Evolutionary conservation across 2,797 vertebrate species (phyloP).

Genomic region (Bovichtus diacanthus): DNA sequence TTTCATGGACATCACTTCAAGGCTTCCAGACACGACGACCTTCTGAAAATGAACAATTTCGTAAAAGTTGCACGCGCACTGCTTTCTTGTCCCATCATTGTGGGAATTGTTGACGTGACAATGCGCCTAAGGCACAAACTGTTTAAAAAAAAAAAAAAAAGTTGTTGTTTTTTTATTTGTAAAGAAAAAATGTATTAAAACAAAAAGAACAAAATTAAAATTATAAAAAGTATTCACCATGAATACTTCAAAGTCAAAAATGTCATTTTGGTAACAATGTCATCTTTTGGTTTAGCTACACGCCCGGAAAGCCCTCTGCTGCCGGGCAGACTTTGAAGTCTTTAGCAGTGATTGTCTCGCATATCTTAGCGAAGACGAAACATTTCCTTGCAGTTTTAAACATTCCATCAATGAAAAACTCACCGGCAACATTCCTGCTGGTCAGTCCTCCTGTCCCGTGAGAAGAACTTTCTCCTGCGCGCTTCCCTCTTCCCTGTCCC

Average conservation of each 20-base stretch:
- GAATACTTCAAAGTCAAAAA: accelerated
- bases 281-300: background rate
- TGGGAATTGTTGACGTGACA: background rate
- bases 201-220: no score
- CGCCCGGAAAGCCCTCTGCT: background rate
- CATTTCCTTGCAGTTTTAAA: background rate
- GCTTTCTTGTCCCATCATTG: background rate
- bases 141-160: background rate
- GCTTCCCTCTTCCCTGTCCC: background rate
- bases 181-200: background rate
- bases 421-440: conserved; percentile 77
- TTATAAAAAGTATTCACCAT: background rate
- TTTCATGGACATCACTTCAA: background rate
- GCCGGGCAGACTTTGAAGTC: background rate
- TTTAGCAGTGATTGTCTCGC: no score
- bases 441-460: conserved; percentile 38
- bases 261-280: background rate
- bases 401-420: conserved; percentile 52
- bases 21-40: no score
- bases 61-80: background rate
- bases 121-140: background rate
- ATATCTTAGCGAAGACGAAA: background rate
- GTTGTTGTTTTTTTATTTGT: background rate
- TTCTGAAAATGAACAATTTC: background rate
- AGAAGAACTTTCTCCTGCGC: conserved; percentile 3